These are phyloP conservation scores for Paramuricea clavata DNA, from an alignment of 92 coral and sea anemone species.

Conservation along the genomic window DNA sequence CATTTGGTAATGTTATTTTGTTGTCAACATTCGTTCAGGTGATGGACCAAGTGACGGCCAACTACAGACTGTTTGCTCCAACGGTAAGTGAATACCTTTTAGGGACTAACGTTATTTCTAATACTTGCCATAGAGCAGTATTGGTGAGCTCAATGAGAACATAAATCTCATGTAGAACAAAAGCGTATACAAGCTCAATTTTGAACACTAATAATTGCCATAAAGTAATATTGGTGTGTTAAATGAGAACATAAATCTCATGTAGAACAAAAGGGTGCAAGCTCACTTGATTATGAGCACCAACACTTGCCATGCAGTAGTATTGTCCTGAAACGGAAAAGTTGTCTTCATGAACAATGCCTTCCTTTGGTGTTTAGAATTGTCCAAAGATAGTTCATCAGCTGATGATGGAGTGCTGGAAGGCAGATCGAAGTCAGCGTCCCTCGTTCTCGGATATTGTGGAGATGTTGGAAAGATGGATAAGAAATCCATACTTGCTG, in stretches of 20 bases:
- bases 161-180: too few species aligned
- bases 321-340: too few species aligned
- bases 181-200: too few species aligned
- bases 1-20: background rate
- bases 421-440: conserved; percentile 76
- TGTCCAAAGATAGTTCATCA: conserved; percentile 88
- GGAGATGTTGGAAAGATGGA: conserved; percentile 69
- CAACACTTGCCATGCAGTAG: too few species aligned
- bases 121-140: too few species aligned
- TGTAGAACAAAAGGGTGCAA: too few species aligned
- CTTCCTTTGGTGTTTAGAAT: conserved; percentile 42
- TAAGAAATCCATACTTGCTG: conserved; percentile 78
- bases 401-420: conserved; percentile 87
- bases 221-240: too few species aligned
- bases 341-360: too few species aligned
- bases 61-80: conserved; percentile 40
- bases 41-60: conserved; percentile 25
- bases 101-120: background rate
- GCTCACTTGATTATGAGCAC: too few species aligned
- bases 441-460: conserved; percentile 79
- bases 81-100: conserved; percentile 21
- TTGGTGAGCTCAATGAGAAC: too few species aligned
- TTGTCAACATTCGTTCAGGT: conserved; percentile 20
- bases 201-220: too few species aligned
- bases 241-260: too few species aligned